Evolutionary conservation across 1,140 invertebrate genomes (phyloP).

Genomic region (Panagrolaimus sp.): DNA sequence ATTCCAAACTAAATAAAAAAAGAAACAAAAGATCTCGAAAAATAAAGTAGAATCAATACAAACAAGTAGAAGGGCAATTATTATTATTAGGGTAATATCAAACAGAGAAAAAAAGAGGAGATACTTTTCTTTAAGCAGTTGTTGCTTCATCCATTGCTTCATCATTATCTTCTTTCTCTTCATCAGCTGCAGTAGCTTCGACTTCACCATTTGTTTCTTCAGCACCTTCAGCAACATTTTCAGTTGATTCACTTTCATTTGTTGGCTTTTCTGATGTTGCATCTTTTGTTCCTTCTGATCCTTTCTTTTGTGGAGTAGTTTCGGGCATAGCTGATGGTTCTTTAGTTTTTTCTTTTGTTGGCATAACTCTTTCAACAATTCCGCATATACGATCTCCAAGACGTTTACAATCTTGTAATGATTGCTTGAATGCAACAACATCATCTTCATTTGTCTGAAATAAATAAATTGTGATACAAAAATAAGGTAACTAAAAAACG

Average conservation of each 20-base stretch:
- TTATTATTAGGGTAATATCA: no score
- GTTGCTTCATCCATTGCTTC: no score
- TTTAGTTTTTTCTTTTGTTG: constrained; percentile 45
- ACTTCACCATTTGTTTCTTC: no score
- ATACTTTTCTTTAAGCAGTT: no score
- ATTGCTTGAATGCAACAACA: constrained; percentile 33
- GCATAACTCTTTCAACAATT: constrained; percentile 48
- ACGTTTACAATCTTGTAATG: constrained; percentile 48
- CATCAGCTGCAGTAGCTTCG: no score
- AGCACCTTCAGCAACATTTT: neutral
- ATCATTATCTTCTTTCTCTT: no score
- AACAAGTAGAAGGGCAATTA: no score
- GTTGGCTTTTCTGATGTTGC: neutral
- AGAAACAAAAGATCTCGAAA: no score
- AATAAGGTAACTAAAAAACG: neutral
- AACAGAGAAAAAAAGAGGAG: no score
- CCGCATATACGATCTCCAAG: constrained; percentile 46
- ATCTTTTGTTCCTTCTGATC: neutral
- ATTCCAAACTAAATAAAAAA: no score
- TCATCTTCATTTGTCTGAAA: constrained; percentile 52
- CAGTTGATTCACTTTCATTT: neutral
- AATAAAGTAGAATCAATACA: no score
- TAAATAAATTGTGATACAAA: neutral
- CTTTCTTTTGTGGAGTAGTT: neutral
- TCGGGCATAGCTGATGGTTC: constrained; percentile 7